These are phyloP conservation scores for Vicugna pacos DNA, from an alignment of 2,113 vertebrate genomes.

Conservation along the genomic window DNA sequence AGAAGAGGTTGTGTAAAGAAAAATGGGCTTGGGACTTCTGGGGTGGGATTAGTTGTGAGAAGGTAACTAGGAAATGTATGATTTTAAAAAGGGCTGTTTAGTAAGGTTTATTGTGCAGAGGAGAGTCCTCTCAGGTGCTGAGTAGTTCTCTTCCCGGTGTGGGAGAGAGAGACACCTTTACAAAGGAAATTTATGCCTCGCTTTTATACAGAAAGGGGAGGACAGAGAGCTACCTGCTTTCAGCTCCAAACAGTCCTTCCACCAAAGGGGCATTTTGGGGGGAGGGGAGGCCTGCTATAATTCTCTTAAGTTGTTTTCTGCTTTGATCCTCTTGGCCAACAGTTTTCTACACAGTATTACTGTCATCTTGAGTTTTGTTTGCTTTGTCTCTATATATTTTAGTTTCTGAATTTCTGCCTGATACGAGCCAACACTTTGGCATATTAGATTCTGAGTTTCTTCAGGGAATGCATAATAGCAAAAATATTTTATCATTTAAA, in stretches of 20 bases:
- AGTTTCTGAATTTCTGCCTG: conserved; percentile 8
- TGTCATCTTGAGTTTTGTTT: not conserved
- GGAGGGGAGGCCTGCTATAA: not conserved
- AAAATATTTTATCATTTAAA: conserved; percentile 10
- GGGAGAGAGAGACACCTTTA: not conserved
- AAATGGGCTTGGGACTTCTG: not conserved
- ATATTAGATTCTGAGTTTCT: conserved; percentile 16
- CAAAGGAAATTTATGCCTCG: not conserved
- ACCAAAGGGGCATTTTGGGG: not conserved
- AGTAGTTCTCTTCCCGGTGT: not conserved
- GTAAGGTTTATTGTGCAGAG: not conserved
- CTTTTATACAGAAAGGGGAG: not conserved
- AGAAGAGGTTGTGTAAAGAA: not conserved
- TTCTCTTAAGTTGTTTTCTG: not conserved
- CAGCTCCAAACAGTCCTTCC: not conserved
- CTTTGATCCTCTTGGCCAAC: not conserved
- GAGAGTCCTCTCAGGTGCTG: not conserved
- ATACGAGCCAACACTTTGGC: not conserved
- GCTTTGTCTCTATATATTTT: not conserved
- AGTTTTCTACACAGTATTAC: not conserved
- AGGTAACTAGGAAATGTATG: not conserved
- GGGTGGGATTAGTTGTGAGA: not conserved
- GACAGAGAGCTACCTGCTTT: not conserved
- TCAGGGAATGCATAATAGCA: conserved; percentile 9
- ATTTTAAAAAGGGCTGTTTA: not conserved